Percentiles rank a stretch among this genome's conserved stretches.
phyloP scores from a whole-genome alignment of 2,888 invertebrate species.

The Arenicola marina region DNA sequence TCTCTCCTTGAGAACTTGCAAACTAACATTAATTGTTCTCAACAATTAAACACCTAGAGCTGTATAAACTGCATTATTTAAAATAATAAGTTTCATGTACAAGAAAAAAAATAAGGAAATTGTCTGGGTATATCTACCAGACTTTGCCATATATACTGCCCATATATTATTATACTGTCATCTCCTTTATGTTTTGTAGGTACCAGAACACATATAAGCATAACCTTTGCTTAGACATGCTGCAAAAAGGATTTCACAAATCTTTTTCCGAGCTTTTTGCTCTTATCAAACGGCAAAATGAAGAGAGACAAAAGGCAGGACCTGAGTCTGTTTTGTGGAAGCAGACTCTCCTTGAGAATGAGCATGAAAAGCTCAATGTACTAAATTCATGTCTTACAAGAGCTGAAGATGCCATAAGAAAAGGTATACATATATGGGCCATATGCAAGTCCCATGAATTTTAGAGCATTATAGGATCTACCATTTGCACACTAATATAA shows the following conservation, averaged over 20 bases:
- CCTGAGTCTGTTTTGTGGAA: constrained; percentile 58
- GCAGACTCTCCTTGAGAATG: constrained; percentile 49
- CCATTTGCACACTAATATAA: background rate
- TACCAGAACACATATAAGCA: constrained; percentile 58
- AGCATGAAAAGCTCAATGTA: constrained; percentile 55
- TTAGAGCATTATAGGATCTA: background rate
- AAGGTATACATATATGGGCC: too few species aligned
- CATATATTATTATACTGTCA: background rate
- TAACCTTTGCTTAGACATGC: constrained; percentile 58
- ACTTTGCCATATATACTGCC: background rate
- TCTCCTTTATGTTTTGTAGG: constrained; percentile 14
- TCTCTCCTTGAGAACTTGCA: constrained; percentile 51
- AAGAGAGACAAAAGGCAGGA: constrained; percentile 48
- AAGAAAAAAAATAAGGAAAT: too few species aligned
- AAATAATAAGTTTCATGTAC: too few species aligned
- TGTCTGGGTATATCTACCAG: background rate
- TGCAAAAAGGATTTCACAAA: constrained; percentile 57
- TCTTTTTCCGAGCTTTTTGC: constrained; percentile 58
- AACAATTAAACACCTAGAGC: too few species aligned
- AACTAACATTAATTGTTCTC: too few species aligned
- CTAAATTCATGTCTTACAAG: constrained; percentile 50
- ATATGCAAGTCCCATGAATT: background rate
- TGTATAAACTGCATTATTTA: too few species aligned
- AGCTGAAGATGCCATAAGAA: constrained; percentile 51
- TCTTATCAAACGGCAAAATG: constrained; percentile 53